These are phyloP conservation scores for Ceuthmochares aereus DNA, from an alignment of 2,113 vertebrate genomes.

Conservation along the genomic window DNA sequence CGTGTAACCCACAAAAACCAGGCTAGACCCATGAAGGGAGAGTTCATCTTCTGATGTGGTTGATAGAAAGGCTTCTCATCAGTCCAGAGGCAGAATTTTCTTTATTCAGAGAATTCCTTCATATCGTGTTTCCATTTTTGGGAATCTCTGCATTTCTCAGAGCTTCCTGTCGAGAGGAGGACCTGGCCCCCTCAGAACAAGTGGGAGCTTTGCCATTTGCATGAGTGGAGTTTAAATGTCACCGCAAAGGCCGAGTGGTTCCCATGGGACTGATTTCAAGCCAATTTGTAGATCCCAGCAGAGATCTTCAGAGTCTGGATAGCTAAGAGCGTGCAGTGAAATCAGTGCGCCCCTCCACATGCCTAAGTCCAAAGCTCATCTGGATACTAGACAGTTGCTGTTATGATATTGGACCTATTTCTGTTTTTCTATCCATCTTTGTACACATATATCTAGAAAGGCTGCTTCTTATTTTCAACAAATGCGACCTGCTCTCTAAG, in stretches of 20 bases:
- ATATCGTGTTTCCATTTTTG: background rate
- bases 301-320: background rate
- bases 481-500: background rate
- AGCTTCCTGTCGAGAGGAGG: slow-evolving; percentile 24
- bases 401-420: background rate
- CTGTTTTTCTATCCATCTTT: background rate
- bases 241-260: background rate
- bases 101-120: background rate
- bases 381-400: background rate
- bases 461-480: background rate
- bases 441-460: background rate
- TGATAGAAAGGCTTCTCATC: background rate
- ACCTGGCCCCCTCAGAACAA: slow-evolving; percentile 20
- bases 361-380: background rate
- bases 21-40: background rate
- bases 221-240: slow-evolving; percentile 51
- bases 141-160: slow-evolving; percentile 20
- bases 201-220: slow-evolving; percentile 31
- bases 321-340: background rate
- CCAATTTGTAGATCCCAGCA: background rate
- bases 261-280: background rate
- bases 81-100: background rate
- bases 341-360: background rate
- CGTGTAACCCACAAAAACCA: background rate
- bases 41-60: background rate